phyloP scores from a whole-genome alignment of 2,113 vertebrate genomes.

The Notothenia rossii region DNA sequence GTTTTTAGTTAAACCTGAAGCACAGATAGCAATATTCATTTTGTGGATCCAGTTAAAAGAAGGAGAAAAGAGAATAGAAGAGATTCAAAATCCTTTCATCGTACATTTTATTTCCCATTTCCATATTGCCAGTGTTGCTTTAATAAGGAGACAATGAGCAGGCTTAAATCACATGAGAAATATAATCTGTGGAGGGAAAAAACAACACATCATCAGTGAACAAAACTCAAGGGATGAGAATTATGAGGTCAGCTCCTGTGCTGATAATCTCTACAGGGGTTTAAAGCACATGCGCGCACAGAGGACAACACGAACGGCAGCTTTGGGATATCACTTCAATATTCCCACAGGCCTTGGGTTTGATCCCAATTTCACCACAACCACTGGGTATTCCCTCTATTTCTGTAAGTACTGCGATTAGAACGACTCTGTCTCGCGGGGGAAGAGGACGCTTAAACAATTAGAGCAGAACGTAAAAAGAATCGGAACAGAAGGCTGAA shows the following conservation, averaged over 20 bases:
- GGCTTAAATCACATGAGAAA: conserved; percentile 2
- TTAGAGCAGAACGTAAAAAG: conserved; percentile 81
- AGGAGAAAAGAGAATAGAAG: no score
- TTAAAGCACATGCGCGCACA: conserved; percentile 27
- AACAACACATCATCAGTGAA: conserved; percentile 19
- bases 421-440: conserved; percentile 59
- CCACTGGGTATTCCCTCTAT: conserved; percentile 77
- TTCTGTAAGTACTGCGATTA: conserved; percentile 76
- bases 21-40: background rate
- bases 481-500: conserved; percentile 59
- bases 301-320: conserved; percentile 9
- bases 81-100: background rate
- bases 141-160: background rate
- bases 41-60: background rate
- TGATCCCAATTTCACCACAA: conserved; percentile 68
- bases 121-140: background rate
- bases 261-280: conserved; percentile 38
- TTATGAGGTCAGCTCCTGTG: conserved; percentile 47
- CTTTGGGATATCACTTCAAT: conserved; percentile 50
- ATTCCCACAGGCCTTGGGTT: conserved; percentile 71
- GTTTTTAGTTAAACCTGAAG: background rate
- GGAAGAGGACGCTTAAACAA: conserved; percentile 65
- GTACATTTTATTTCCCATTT: background rate
- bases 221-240: conserved; percentile 37
- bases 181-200: conserved; percentile 26